phyloP scores from a whole-genome alignment of 2,888 invertebrate genomes.

The Amblyteles armatorius region DNA sequence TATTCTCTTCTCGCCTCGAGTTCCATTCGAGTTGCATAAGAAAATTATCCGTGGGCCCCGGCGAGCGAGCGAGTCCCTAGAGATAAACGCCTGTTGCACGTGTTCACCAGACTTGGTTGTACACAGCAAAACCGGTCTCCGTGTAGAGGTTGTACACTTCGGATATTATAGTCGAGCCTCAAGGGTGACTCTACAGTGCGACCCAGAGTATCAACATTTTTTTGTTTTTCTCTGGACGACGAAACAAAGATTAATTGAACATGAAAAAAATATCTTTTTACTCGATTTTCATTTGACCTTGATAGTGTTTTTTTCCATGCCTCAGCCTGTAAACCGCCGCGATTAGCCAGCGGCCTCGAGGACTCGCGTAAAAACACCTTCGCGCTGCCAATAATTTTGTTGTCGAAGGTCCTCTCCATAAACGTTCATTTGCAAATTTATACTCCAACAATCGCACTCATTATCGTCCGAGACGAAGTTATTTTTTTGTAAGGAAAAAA shows the following conservation, averaged over 20 bases:
- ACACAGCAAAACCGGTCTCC: neutral
- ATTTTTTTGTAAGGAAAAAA: neutral
- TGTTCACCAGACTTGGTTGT: slow-evolving; percentile 23
- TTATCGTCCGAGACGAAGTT: too few species aligned
- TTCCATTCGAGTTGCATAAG: slow-evolving; percentile 61
- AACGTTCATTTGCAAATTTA: neutral
- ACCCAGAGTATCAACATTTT: neutral
- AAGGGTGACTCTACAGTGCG: slow-evolving; percentile 12
- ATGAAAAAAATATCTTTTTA: neutral
- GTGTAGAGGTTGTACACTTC: neutral
- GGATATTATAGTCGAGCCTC: slow-evolving; percentile 8
- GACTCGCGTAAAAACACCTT: neutral
- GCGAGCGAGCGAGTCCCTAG: slow-evolving; percentile 14
- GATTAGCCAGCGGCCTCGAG: neutral
- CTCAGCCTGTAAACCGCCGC: neutral
- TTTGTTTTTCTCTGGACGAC: neutral
- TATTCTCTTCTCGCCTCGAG: slow-evolving; percentile 22
- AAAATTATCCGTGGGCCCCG: slow-evolving; percentile 52
- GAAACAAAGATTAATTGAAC: neutral
- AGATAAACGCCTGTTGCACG: slow-evolving; percentile 48
- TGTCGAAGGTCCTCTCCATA: neutral
- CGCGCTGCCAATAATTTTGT: neutral
- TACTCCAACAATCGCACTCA: too few species aligned
- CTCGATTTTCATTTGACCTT: too few species aligned
- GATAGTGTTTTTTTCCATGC: neutral